Conservation (phyloP, 2,888 invertebrate genomes). For the Odontocerum albicorne region DNA sequence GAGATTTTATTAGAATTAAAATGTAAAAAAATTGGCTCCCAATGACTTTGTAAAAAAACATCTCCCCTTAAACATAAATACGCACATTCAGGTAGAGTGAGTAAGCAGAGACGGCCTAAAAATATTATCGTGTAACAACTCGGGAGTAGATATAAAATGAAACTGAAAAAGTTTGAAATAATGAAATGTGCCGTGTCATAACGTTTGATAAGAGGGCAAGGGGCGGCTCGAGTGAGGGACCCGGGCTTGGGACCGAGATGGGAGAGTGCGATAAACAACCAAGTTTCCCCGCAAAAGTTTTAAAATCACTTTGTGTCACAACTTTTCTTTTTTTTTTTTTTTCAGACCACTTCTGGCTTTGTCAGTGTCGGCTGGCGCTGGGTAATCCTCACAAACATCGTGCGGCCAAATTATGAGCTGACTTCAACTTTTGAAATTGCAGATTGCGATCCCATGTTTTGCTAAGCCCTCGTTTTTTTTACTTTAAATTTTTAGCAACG, state of each 20-base stretch:
- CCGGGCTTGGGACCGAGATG: neutral
- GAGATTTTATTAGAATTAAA: no score
- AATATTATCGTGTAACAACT: no score
- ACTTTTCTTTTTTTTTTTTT: slow-evolving; percentile 22
- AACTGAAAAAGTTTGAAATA: slow-evolving; percentile 14
- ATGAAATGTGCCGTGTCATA: slow-evolving; percentile 22
- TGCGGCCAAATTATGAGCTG: no score
- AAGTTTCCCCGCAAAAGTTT: slow-evolving; percentile 22
- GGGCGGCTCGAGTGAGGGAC: neutral
- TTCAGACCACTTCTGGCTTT: slow-evolving; percentile 18
- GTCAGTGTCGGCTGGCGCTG: slow-evolving; percentile 2
- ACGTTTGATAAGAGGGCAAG: slow-evolving; percentile 16
- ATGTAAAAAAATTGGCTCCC: no score
- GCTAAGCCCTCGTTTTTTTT: no score
- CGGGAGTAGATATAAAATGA: neutral
- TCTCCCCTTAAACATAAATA: no score
- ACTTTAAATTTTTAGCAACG: no score
- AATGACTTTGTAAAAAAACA: no score
- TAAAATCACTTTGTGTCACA: slow-evolving; percentile 36
- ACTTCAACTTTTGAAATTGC: no score
- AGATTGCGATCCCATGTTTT: no score
- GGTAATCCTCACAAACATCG: no score
- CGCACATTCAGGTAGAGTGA: no score
- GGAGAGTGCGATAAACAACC: slow-evolving; percentile 26
- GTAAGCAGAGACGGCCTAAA: neutral